Conservation (phyloP, 2,113 vertebrate genomes). For the Nycticorax nycticorax region DNA sequence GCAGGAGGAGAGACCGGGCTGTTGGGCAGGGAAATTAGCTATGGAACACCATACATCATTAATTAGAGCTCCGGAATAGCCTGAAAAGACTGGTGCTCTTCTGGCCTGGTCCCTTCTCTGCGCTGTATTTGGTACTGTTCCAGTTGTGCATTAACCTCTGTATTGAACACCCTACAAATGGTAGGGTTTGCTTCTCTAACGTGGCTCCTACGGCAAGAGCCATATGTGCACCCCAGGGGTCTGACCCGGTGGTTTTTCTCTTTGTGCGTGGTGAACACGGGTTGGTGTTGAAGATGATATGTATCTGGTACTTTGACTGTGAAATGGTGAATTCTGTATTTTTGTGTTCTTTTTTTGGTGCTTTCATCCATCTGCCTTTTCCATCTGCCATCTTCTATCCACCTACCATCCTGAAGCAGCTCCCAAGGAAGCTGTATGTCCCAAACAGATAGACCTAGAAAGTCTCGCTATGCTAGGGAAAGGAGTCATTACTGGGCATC, state of each 20-base stretch:
- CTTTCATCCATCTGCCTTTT: neutral
- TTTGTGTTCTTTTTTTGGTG: neutral
- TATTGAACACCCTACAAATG: no score
- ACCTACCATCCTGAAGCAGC: neutral
- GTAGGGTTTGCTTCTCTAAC: neutral
- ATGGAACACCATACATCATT: fast-evolving
- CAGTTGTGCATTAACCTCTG: neutral
- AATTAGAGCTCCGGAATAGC: neutral
- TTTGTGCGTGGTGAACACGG: neutral
- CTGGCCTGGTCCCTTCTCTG: neutral
- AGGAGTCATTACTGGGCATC: neutral
- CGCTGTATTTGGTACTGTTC: neutral
- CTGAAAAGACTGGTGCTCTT: neutral
- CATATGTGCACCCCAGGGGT: fast-evolving
- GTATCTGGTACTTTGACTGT: neutral
- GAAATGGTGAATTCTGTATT: neutral
- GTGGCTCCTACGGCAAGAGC: neutral
- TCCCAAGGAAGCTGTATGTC: neutral
- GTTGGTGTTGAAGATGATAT: neutral
- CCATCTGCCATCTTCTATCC: no score
- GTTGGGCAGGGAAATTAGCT: neutral
- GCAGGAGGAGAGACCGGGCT: neutral
- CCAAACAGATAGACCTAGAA: neutral
- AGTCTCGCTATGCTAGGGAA: neutral
- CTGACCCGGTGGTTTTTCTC: fast-evolving